A percentile compares a stretch with the other conserved stretches of the same genome.
Conservation (phyloP, 2,113 vertebrate genomes). For the Podarcis raffonei region DNA sequence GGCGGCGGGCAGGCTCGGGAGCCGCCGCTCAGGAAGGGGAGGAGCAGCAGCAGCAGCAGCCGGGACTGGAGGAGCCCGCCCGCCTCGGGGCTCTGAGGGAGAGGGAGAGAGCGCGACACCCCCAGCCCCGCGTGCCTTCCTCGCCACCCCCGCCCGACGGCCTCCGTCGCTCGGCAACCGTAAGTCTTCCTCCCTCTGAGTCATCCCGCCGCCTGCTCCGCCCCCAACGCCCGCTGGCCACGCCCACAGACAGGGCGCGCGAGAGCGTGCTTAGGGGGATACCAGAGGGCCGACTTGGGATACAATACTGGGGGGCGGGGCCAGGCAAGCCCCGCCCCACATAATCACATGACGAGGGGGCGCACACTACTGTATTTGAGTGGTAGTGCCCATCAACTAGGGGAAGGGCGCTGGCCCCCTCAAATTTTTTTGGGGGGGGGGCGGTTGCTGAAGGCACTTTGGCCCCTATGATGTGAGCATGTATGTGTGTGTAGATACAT, state of each 20-base stretch:
- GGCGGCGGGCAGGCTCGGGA: constrained; percentile 21
- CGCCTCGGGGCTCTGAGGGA: background rate
- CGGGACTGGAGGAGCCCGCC: background rate
- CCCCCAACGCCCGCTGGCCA: background rate
- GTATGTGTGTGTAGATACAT: too few relatives aligned
- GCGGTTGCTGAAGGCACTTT: too few relatives aligned
- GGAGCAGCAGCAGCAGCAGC: background rate
- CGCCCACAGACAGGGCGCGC: background rate
- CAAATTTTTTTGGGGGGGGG: too few relatives aligned
- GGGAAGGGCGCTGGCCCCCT: too few relatives aligned
- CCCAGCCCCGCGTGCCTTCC: too few relatives aligned
- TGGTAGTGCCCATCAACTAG: too few relatives aligned
- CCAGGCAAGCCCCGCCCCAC: too few relatives aligned
- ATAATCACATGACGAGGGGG: too few relatives aligned
- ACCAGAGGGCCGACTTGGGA: too few relatives aligned
- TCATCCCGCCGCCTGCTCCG: background rate
- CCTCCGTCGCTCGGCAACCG: background rate
- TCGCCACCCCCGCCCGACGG: background rate
- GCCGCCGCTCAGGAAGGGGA: constrained; percentile 8
- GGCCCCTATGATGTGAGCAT: too few relatives aligned
- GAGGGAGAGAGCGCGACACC: background rate
- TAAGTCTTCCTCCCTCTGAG: background rate
- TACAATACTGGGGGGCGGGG: background rate
- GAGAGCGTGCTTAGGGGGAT: background rate
- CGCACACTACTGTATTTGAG: too few relatives aligned